phyloP scores from a whole-genome alignment of 23 tunicate species.

The Ascidia mentula region DNA sequence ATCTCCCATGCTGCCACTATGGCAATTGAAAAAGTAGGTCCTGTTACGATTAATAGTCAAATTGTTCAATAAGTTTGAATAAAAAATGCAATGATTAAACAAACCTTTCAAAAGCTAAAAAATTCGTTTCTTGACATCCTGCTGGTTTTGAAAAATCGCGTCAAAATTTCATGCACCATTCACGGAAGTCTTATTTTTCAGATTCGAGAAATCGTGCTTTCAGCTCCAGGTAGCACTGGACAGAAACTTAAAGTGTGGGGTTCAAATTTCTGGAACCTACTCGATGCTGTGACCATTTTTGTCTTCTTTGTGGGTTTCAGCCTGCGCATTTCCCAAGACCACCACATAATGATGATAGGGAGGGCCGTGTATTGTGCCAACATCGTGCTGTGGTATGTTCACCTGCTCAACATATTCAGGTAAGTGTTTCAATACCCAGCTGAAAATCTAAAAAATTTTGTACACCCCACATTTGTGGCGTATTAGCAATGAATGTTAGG shows the following conservation, averaged over 20 bases:
- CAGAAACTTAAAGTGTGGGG: conserved; percentile 74
- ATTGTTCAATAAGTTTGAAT: not conserved
- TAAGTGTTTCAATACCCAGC: not conserved
- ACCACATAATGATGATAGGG: conserved; percentile 47
- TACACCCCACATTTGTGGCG: too few species aligned
- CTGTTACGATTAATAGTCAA: too few species aligned
- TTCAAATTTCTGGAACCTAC: conserved; percentile 64
- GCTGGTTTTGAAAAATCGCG: too few species aligned
- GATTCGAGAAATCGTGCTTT: conserved; percentile 75
- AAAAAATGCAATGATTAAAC: too few species aligned
- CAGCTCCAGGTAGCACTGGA: conserved; percentile 71
- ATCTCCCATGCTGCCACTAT: conserved; percentile 56
- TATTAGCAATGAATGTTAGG: too few species aligned
- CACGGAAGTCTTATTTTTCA: too few species aligned
- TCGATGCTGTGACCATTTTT: conserved; percentile 42
- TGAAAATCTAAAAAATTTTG: not conserved
- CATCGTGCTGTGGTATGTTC: conserved; percentile 79
- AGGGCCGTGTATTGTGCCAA: conserved; percentile 64
- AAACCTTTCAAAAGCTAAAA: too few species aligned
- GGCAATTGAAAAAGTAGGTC: conserved; percentile 71
- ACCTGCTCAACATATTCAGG: conserved; percentile 86
- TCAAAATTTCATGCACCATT: too few species aligned
- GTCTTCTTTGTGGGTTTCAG: conserved; percentile 60
- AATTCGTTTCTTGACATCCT: too few species aligned
- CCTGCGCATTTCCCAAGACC: conserved; percentile 45